A percentile compares a stretch with the other conserved stretches of the same genome.
Evolutionary conservation across 2,888 invertebrate genomes (phyloP).

Genomic region (Drosophila hamatofila): DNA sequence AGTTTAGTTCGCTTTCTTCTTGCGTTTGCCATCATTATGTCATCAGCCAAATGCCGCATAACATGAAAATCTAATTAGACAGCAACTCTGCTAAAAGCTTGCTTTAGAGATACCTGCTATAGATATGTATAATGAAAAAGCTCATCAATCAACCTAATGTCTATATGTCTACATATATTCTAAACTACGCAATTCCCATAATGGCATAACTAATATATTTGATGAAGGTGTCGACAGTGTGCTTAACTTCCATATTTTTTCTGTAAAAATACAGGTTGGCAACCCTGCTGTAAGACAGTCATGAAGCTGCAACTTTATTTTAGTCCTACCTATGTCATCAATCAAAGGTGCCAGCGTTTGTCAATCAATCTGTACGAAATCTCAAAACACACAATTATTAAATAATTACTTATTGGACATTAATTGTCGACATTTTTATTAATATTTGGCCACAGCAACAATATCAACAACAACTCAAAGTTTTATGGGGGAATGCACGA

Average conservation of each 20-base stretch:
- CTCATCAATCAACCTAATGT: background rate
- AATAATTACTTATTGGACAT: constrained; percentile 64
- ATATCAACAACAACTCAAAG: constrained; percentile 11
- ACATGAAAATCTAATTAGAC: background rate
- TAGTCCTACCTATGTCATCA: constrained; percentile 12
- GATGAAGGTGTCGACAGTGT: too few species aligned
- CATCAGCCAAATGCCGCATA: background rate
- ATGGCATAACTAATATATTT: background rate
- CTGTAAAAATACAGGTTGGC: too few species aligned
- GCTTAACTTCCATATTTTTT: background rate
- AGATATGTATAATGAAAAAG: background rate
- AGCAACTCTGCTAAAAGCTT: background rate
- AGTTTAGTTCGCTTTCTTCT: background rate
- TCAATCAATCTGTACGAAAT: constrained; percentile 53
- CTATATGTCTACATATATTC: background rate
- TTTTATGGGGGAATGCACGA: constrained; percentile 38
- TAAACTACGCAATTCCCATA: background rate
- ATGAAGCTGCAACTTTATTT: too few species aligned
- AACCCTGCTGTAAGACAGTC: too few species aligned
- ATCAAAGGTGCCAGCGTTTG: constrained; percentile 57
- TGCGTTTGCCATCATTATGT: background rate
- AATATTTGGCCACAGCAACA: constrained; percentile 25
- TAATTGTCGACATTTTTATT: constrained; percentile 68
- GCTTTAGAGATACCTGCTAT: background rate
- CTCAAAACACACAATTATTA: constrained; percentile 56